Base-by-base conservation (phyloP, 2,888 invertebrate species). In the Lordiphosa andalusiaca region DNA sequence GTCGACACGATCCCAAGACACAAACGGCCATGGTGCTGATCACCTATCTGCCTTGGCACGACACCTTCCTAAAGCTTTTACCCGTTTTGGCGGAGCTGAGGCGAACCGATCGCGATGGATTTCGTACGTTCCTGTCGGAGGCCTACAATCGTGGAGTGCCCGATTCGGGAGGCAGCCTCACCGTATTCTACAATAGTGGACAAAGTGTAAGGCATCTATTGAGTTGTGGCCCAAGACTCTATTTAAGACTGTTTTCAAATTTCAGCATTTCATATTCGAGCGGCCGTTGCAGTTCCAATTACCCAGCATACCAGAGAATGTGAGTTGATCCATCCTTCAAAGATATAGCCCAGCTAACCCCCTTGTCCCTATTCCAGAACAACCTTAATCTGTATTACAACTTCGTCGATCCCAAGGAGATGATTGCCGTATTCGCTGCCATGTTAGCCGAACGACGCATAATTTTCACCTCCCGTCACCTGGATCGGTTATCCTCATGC, bases 361-460 rank as follows among this genome's bases (percentile, higher is more conserved):
- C 25, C 7, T 25, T 25, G 25, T 25, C 2, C 7, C 6, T 1
- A 7, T 25, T 25, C 7, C 91, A 98, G 98, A 94, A 96, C 88
- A 98, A 98, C 90, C 91, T 99, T 77, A 97, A 96, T 67, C 97
- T 99, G 89, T 99, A 98, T 92, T 99, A 96, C 91, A 98, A 96
- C 90, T 98, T 98, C n/a, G 94, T 98, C 75, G 96, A 97, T 89
- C 92, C 95, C 49, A 94, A 94, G 87, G 97, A 97, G 87, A 99
- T 99, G 99, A 95, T 98, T 89, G 93, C 94, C 9, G 92, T 99
- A 68, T 98, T 98, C 92, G 97, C 98, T 21, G 97, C 98, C 38
- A 93, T 99, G 93, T 91, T 99, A 36, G 94, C 96, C 84, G 99
- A 99, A 90, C 92, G 99, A 50, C 92, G 99, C 42, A 96, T 99